Evolutionary conservation across 1,140 invertebrate species (phyloP), one percentile per base, ranked within the genome.

Genomic region (Brachionus plicatilis): DNA sequence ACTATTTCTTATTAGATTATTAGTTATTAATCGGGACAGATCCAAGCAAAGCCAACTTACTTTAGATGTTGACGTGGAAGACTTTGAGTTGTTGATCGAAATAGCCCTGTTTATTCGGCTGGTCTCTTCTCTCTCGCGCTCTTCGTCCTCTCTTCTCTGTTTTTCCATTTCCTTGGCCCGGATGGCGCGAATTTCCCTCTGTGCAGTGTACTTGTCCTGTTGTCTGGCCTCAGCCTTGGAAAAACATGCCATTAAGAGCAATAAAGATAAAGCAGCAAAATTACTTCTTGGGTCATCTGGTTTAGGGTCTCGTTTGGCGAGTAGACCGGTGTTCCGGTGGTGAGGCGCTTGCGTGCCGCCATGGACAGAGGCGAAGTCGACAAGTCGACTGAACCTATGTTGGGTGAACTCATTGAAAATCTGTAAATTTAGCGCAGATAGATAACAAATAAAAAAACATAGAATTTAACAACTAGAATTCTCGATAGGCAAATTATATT

Each of bases 81-180:
- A 29, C 12, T 45, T 45, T 12, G 24, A 45, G 41, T 45, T 68
- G 41, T 60, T 24, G 6, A 29, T 45, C 0, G 65, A 65, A 43
- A 65, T 56, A 9, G 76, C 50, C 41, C 56, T 9, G 14, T 80
- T 80, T n/a, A 80, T 65, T 9, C 76, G 45, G 17, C 41, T 80
- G 14, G 76, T n/a, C 20, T 82, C 50, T 24, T 43, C 65, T 65
- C 79, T 33, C 37, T 82, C 79, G 12, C 41, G 20, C 60, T 82
- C 79, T 29, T 82, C 79, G 53, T 82, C 65, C 12, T 82, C 79
- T 82, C 27, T 60, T 14, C 79, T 14, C 41, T 82, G 79, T 27
- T 82, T 82, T 33, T 82, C 79, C 79, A 82, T 82, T 47, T 82
- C 79, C 41, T 82, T 82, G 12, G 79, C 79, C 37, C 79, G 7